Evolutionary conservation across 37 sponge, comb jelly and placozoan species (phyloP).

Genomic region (Tethya wilhelma): DNA sequence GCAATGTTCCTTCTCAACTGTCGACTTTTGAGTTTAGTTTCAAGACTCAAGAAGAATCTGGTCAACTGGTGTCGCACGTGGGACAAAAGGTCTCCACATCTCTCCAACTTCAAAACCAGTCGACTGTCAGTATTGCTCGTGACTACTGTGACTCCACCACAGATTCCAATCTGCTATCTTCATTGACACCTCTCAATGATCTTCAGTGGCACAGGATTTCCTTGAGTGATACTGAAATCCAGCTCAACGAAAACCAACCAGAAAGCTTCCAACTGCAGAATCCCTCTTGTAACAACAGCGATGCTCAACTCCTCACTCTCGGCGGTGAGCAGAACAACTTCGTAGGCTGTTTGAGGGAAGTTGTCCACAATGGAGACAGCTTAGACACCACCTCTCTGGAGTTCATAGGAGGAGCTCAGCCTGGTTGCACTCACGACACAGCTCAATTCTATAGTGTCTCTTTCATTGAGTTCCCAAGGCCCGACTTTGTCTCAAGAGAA

Average conservation of each 20-base stretch:
- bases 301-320: background rate
- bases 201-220: conserved; percentile 26
- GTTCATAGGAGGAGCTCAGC: conserved; percentile 22
- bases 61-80: conserved; percentile 6
- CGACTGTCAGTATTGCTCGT: background rate
- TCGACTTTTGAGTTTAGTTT: conserved; percentile 12
- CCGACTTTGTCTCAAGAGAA: conserved; percentile 9
- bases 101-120: background rate
- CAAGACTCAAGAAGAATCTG: conserved; percentile 12
- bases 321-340: background rate
- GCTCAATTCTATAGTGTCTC: conserved; percentile 44
- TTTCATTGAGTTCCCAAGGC: conserved; percentile 17
- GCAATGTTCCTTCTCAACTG: background rate
- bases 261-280: background rate
- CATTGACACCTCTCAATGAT: background rate
- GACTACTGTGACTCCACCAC: conserved; percentile 10
- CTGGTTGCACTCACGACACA: conserved; percentile 45
- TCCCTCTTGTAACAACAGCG: conserved; percentile 6
- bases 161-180: background rate
- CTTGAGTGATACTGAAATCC: background rate
- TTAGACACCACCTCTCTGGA: conserved; percentile 13
- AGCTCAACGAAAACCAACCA: background rate
- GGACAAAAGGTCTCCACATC: background rate
- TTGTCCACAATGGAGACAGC: background rate
- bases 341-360: conserved; percentile 39